phyloP scores from a whole-genome alignment of 2,797 vertebrate genomes.

The Thalassophryne amazonica region DNA sequence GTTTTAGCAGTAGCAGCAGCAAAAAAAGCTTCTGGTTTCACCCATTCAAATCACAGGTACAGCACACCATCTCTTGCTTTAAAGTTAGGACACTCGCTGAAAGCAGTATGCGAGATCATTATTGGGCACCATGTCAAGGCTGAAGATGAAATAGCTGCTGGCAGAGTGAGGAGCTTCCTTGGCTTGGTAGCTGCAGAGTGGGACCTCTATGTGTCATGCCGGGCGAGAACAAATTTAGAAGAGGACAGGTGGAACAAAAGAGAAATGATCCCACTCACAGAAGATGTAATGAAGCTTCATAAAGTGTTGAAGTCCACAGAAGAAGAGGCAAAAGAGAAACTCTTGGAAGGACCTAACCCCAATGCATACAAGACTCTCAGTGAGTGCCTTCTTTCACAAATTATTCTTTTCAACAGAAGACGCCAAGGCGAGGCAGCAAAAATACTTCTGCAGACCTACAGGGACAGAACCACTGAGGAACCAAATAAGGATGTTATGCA shows the following conservation, averaged over 20 bases:
- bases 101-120: background rate
- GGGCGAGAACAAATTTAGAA: background rate
- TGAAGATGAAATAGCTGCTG: background rate
- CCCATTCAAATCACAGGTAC: background rate
- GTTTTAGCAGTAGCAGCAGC: background rate
- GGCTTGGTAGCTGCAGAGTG: conserved; percentile 4
- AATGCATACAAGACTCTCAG: background rate
- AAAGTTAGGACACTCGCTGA: background rate
- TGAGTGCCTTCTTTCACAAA: background rate
- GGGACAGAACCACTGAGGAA: background rate
- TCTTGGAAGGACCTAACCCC: background rate
- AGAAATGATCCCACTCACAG: background rate
- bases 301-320: background rate
- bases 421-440: background rate
- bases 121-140: background rate
- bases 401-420: background rate
- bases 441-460: background rate
- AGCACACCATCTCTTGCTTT: background rate
- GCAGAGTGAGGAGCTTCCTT: background rate
- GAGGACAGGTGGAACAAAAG: conserved; percentile 1
- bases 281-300: background rate
- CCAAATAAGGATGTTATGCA: background rate
- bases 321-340: background rate
- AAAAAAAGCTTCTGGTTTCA: background rate
- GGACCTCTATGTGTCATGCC: background rate